Evolutionary conservation across 2,888 invertebrate species (phyloP), one percentile per base, ranked within the genome.

Genomic region (Bimastos eiseni): DNA sequence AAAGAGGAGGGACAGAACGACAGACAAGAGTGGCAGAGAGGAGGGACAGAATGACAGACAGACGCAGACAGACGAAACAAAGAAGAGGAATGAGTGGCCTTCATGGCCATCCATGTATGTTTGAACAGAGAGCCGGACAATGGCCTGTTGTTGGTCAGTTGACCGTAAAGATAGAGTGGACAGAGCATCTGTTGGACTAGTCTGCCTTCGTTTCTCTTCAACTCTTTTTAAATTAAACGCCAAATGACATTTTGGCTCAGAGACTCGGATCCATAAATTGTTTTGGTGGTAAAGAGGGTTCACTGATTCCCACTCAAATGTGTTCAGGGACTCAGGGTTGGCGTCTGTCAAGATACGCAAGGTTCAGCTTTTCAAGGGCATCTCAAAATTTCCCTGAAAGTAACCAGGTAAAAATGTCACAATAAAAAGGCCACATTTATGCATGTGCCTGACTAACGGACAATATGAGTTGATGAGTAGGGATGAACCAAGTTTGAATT

Each of bases 31-130:
- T n/a, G n/a, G n/a, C n/a, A n/a, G n/a, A n/a, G n/a, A n/a, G n/a
- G 86, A 34, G 11, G n/a, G 83, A 30, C 19, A 49, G 19, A 19
- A 1, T 5, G 86, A 17, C 84, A 84, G 86, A 86, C 86, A 86
- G 49, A 49, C 21, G 36, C 36, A 36, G 36, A 86, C 86, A 86
- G 86, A 86, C 86, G n/a, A 13, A 24, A 49, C 21, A 49, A 49
- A 86, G 36, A 86, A 37, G 86, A 70, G n/a, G 70, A 70, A 70
- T 70, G 70, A 70, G 13, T 70, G 70, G 70, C 70, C n/a, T 70
- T 70, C 70, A 70, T 70, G 70, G 30, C 70, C 70, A 70, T 70
- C n/a, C 70, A 70, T 70, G 70, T 70, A 70, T 70, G 70, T 70
- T 70, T 70, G 70, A 70, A 70, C 70, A 70, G 70, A 70, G 30